Percentiles rank a stretch among this genome's conserved stretches.
Evolutionary conservation across 2,113 vertebrate species (phyloP).

Genomic region (Hoplias malabaricus): DNA sequence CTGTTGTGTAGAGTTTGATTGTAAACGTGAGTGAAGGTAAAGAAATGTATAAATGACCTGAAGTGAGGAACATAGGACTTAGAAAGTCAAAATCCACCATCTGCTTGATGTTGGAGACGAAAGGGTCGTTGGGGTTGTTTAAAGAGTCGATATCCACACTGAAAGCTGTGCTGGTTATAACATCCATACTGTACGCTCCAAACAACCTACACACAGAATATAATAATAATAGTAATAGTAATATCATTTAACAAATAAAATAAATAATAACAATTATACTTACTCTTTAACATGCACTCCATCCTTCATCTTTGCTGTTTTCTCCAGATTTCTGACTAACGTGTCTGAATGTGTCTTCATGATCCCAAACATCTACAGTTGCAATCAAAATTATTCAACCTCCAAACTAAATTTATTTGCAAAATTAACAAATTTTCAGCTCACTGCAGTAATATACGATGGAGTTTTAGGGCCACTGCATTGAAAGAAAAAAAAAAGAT

Average conservation of each 20-base stretch:
- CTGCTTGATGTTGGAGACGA: constrained; percentile 75
- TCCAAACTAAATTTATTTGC: no score
- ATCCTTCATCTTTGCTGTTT: constrained; percentile 53
- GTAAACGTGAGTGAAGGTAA: no score
- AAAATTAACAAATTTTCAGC: no score
- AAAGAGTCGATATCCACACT: constrained; percentile 84
- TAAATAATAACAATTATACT: constrained; percentile 52
- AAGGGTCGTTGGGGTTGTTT: constrained; percentile 81
- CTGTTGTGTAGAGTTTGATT: no score
- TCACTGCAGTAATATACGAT: no score
- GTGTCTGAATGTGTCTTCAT: constrained; percentile 73
- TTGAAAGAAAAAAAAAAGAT: no score
- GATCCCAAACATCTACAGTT: constrained; percentile 81
- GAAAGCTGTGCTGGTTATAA: constrained; percentile 81
- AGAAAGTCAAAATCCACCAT: constrained; percentile 72
- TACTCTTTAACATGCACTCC: constrained; percentile 74
- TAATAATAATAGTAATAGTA: not conserved
- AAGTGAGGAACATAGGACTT: constrained; percentile 56
- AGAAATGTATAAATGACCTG: no score
- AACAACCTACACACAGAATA: constrained; percentile 65
- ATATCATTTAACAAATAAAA: not conserved
- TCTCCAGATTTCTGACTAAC: constrained; percentile 67
- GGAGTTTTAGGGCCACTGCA: no score
- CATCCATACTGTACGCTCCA: constrained; percentile 84
- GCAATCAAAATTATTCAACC: no score